Evolutionary conservation across 2,113 vertebrate genomes (phyloP).

Genomic region (Apteryx mantelli): DNA sequence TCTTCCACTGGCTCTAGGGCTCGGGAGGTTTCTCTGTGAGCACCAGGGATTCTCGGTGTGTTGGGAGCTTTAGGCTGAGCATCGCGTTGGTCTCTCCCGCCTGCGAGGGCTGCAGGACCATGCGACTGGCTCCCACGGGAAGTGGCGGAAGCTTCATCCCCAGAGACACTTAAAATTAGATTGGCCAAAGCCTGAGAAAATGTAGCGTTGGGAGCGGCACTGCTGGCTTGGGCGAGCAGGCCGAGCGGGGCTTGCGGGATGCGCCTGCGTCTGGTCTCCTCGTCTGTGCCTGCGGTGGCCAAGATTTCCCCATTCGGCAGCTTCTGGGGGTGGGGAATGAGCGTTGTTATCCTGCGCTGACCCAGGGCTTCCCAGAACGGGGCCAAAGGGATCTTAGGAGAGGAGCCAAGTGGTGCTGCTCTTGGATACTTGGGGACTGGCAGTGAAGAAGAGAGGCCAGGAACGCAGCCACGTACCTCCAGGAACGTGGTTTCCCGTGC

Average conservation of each 20-base stretch:
- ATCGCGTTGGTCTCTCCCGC: background rate
- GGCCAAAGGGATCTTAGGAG: fast-evolving
- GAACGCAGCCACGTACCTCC: fast-evolving
- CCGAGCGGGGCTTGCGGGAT: too few relatives aligned
- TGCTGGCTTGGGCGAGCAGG: background rate
- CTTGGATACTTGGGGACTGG: background rate
- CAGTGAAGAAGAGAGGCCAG: fast-evolving
- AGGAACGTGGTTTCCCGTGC: fast-evolving
- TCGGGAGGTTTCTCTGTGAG: too few relatives aligned
- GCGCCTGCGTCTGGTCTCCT: background rate
- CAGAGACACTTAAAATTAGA: background rate
- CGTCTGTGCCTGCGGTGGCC: too few relatives aligned
- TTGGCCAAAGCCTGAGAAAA: background rate
- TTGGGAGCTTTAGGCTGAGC: background rate
- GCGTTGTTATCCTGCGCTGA: fast-evolving
- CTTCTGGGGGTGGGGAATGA: background rate
- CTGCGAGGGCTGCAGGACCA: background rate
- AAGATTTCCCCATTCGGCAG: fast-evolving
- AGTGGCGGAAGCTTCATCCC: background rate
- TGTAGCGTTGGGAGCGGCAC: background rate
- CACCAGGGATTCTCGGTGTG: background rate
- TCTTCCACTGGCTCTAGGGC: fast-evolving
- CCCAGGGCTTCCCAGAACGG: background rate
- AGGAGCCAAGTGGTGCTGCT: background rate
- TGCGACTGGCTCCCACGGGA: fast-evolving